Percentiles rank a stretch among this genome's conserved stretches.
phyloP scores from a whole-genome alignment of 2,797 vertebrate genomes.

The Novumbra hubbsi region DNA sequence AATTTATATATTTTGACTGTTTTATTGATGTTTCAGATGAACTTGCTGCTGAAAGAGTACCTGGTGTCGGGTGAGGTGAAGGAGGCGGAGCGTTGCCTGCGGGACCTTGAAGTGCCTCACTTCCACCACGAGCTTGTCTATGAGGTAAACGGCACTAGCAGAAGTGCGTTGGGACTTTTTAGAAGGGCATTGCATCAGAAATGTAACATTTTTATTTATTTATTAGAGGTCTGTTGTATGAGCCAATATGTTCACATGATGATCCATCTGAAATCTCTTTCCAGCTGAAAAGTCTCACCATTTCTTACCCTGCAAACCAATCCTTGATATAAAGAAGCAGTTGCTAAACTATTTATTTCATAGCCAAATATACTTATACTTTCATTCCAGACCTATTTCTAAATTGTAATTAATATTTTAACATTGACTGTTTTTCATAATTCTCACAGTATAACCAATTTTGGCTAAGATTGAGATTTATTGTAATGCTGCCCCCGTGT shows the following conservation, averaged over 20 bases:
- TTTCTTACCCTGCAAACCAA: too few relatives aligned
- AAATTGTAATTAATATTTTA: too few relatives aligned
- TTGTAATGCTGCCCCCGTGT: constrained; percentile 44
- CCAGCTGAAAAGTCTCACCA: too few relatives aligned
- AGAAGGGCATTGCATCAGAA: background rate
- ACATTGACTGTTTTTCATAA: too few relatives aligned
- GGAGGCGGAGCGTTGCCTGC: constrained; percentile 81
- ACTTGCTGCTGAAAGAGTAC: constrained; percentile 85
- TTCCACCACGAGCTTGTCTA: constrained; percentile 89
- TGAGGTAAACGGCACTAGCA: constrained; percentile 68
- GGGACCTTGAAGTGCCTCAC: constrained; percentile 86
- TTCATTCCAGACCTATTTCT: too few relatives aligned
- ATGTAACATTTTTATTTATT: background rate
- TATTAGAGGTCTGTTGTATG: too few relatives aligned
- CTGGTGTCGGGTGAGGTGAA: constrained; percentile 79
- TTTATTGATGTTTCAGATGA: constrained; percentile 75
- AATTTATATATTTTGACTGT: background rate
- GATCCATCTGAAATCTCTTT: too few relatives aligned
- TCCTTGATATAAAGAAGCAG: too few relatives aligned
- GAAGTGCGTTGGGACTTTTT: background rate
- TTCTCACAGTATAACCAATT: too few relatives aligned
- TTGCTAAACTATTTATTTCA: too few relatives aligned
- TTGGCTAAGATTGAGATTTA: background rate
- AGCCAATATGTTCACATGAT: too few relatives aligned
- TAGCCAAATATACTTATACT: too few relatives aligned